Evolutionary conservation across 2,888 invertebrate genomes (phyloP), one percentile per base, ranked within the genome.

Genomic region (Amblyteles armatorius): DNA sequence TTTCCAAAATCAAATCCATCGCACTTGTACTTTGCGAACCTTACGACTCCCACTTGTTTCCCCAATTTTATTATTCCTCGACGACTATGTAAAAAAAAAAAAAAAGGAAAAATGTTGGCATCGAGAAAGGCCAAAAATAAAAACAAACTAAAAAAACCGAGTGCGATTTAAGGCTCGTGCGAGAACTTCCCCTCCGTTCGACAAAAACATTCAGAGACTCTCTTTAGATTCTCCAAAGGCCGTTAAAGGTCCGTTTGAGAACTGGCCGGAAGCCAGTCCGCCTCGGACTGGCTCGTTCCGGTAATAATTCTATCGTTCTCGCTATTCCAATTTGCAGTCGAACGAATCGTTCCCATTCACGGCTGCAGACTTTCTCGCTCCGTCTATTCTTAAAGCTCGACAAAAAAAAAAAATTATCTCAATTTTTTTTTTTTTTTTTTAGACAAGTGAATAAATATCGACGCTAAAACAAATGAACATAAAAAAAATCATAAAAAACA

Each of bases 201-300:
- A 63, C 55, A 26, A 57, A 71, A 79, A 71, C 19, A 69, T n/a
- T 13, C 3, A 9, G 19, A 76, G 63, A 6, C 22, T 52, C 44
- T 73, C 44, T 78, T 65, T 73, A 9, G 13, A 55, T 40, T 69
- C 33, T 44, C 44, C 16, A 44, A 29, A 11, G 29, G 13, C 13
- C 65, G 72, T 33, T 40, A 78, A 60, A 67, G 48, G 16, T 67
- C 57, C 22, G 60, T 68, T 48, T 3, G 60, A 77, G 72, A 85
- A 88, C 87, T 88, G 88, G 87, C 88, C 73, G n/a, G n/a, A 33
- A 78, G 88, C 87, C 86, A 87, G 80, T 85, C 84, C 65, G 80
- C 86, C 40, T 87, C 65, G 48, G 82, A 83, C 87, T 82, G 85
- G 88, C 87, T 88, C 72, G 73, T 77, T 89, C 89, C 88, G 89